Percentiles rank a stretch among this genome's conserved stretches.
Conservation (phyloP, 1,140 invertebrate genomes). For the Ruditapes philippinarum region DNA sequence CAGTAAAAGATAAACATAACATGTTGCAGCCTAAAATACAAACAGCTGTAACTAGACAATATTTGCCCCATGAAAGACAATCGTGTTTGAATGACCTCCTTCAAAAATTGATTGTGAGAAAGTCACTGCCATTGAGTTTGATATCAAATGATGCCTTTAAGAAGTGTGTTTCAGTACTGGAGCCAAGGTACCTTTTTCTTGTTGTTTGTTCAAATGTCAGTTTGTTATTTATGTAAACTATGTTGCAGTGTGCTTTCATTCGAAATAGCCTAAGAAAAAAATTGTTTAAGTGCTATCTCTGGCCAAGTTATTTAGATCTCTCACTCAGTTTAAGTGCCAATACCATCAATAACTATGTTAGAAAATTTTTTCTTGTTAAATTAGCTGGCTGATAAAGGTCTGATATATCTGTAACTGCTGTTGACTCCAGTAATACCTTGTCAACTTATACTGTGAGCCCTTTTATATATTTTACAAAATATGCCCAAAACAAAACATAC, state of each 20-base stretch:
- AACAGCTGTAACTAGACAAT: background rate
- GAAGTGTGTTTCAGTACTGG: background rate
- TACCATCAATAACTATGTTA: too few relatives aligned
- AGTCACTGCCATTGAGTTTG: background rate
- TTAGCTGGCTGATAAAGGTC: too few relatives aligned
- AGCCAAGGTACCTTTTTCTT: background rate
- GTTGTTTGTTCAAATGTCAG: too few relatives aligned
- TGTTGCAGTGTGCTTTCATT: background rate
- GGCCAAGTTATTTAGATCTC: background rate
- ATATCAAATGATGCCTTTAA: background rate
- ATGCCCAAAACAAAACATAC: too few relatives aligned
- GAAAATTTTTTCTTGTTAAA: too few relatives aligned
- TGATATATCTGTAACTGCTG: too few relatives aligned
- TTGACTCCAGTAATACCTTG: too few relatives aligned
- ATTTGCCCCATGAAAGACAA: background rate
- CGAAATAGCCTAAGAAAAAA: background rate
- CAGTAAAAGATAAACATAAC: background rate
- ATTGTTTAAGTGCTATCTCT: background rate
- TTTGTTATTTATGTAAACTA: background rate
- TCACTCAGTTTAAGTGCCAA: too few relatives aligned
- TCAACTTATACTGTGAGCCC: too few relatives aligned
- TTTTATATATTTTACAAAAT: too few relatives aligned
- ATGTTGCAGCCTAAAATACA: background rate
- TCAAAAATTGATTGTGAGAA: background rate
- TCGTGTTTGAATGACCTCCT: background rate